Conservation (phyloP, 1,140 invertebrate genomes). For the Hylaeus anthracinus region DNA sequence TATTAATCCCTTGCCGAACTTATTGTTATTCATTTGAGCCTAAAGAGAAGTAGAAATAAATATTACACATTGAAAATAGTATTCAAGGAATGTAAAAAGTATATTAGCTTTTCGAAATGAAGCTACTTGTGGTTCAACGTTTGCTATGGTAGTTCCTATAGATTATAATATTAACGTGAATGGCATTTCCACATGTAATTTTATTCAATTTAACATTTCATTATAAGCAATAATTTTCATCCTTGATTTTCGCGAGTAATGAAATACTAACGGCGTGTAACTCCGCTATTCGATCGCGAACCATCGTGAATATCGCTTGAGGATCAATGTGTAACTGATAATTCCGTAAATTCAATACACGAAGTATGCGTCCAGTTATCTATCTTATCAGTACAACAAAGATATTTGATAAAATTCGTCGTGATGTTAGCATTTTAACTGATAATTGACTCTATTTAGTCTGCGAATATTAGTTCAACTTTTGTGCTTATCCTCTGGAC, state of each 20-base stretch:
- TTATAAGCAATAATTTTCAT: not conserved
- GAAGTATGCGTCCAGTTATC: conserved; percentile 44
- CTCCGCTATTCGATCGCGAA: conserved; percentile 77
- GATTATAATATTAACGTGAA: not conserved
- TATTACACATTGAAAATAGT: not conserved
- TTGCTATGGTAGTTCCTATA: not conserved
- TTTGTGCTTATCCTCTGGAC: not conserved
- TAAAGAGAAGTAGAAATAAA: conserved; percentile 44
- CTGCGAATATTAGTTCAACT: not conserved
- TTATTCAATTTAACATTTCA: not conserved
- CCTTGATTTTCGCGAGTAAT: not conserved
- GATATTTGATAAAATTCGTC: conserved; percentile 73
- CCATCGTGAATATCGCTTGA: conserved; percentile 68
- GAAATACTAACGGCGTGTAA: conserved; percentile 75
- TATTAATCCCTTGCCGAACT: conserved; percentile 69
- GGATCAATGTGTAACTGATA: conserved; percentile 62
- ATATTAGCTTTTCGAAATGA: not conserved
- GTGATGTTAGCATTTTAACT: conserved; percentile 16
- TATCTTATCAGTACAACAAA: conserved; percentile 73
- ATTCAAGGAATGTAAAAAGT: not conserved
- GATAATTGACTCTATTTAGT: conserved; percentile 7
- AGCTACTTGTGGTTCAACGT: not conserved
- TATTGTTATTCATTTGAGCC: conserved; percentile 67
- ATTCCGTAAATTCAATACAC: conserved; percentile 41
- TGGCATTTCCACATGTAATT: not conserved